A percentile compares a stretch with the other conserved stretches of the same genome.
These are phyloP conservation scores for Anser cygnoides DNA, from an alignment of 2,113 vertebrate species.

Conservation along the genomic window DNA sequence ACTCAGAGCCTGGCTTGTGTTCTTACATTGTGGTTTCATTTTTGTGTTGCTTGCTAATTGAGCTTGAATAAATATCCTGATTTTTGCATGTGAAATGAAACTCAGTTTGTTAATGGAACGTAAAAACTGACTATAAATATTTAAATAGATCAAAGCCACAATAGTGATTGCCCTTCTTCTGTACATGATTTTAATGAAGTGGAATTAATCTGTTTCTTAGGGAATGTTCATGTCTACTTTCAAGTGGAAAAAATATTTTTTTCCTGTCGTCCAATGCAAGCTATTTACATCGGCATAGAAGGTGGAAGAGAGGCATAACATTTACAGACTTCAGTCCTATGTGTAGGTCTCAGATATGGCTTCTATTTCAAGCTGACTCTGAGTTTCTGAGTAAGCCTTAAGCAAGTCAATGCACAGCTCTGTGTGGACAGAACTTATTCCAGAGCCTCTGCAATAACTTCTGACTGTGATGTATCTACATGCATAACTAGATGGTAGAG, in stretches of 20 bases:
- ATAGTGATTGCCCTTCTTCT: neutral
- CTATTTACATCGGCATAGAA: neutral
- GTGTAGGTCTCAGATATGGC: neutral
- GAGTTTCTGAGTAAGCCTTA: neutral
- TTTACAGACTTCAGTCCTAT: neutral
- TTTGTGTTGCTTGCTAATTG: conserved; percentile 1
- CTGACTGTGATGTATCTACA: neutral
- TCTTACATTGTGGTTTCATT: neutral
- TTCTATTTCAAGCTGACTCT: neutral
- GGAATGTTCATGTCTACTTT: neutral
- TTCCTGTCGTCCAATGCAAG: neutral
- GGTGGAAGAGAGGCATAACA: neutral
- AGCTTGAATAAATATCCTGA: neutral
- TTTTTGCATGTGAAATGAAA: neutral
- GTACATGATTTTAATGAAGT: neutral
- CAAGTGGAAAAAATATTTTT: neutral
- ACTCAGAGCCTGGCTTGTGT: neutral
- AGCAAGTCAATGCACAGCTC: neutral
- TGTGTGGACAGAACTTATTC: neutral
- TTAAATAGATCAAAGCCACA: neutral
- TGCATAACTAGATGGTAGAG: neutral
- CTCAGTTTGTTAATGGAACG: conserved; percentile 25
- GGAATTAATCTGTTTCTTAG: neutral
- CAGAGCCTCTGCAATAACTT: neutral
- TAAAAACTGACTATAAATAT: conserved; percentile 38